These are phyloP conservation scores for Alectoris magna DNA, from an alignment of 2,797 vertebrate genomes.

Conservation along the genomic window DNA sequence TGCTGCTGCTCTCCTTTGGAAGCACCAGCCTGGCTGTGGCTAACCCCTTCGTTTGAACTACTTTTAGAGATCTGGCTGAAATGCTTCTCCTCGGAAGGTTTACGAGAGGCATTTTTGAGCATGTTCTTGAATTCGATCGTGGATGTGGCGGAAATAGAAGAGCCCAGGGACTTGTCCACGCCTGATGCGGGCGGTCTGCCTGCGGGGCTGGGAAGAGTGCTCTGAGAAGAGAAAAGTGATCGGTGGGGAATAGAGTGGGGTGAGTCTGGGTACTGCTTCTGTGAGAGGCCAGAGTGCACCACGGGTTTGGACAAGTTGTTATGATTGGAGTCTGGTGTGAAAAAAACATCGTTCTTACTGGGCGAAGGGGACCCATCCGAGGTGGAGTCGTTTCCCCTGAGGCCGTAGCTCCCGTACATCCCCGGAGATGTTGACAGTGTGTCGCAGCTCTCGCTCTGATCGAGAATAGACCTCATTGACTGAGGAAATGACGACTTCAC, in stretches of 20 bases:
- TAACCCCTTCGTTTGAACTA: slow-evolving; percentile 9
- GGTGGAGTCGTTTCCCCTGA: slow-evolving; percentile 70
- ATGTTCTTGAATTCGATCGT: slow-evolving; percentile 87
- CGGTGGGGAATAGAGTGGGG: slow-evolving; percentile 74
- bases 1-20: slow-evolving; percentile 53
- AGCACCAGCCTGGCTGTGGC: slow-evolving; percentile 40
- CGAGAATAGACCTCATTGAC: slow-evolving; percentile 72
- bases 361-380: slow-evolving; percentile 73
- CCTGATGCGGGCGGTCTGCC: slow-evolving; percentile 7
- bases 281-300: slow-evolving; percentile 66
- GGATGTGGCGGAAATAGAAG: slow-evolving; percentile 80
- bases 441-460: slow-evolving; percentile 73
- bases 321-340: slow-evolving; percentile 77
- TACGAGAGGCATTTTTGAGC: slow-evolving; percentile 83
- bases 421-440: slow-evolving; percentile 63
- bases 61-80: slow-evolving; percentile 73
- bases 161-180: slow-evolving; percentile 68
- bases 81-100: slow-evolving; percentile 81
- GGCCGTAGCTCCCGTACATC: slow-evolving; percentile 69
- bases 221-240: slow-evolving; percentile 77
- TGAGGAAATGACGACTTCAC: slow-evolving; percentile 73
- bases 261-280: slow-evolving; percentile 82
- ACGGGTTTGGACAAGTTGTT: slow-evolving; percentile 67
- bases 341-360: slow-evolving; percentile 78
- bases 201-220: slow-evolving; percentile 60